Evolutionary conservation across 2,888 invertebrate genomes (phyloP).

Genomic region (Epistrophe eligans): DNA sequence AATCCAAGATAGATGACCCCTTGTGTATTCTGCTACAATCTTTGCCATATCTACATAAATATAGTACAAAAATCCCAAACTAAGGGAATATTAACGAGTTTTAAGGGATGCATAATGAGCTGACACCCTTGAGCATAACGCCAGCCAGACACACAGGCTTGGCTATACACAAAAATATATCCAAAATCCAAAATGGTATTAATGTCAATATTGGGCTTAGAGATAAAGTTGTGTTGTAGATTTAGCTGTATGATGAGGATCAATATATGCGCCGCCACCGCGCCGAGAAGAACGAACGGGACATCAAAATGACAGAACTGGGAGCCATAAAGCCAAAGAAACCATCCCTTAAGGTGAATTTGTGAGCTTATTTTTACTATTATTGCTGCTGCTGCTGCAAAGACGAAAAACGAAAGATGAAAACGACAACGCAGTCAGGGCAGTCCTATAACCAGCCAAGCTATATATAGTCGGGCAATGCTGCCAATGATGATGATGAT

Average conservation of each 20-base stretch:
- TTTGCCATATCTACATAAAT: not conserved
- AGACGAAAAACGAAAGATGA: conserved; percentile 5
- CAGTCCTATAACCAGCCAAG: not conserved
- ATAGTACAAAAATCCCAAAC: conserved; percentile 23
- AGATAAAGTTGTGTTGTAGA: conserved; percentile 19
- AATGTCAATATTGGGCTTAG: conserved; percentile 63
- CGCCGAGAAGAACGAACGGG: not conserved
- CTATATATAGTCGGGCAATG: not conserved
- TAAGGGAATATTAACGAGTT: conserved; percentile 71
- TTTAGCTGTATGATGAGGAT: conserved; percentile 9
- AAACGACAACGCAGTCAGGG: conserved; percentile 25
- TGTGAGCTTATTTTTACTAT: conserved; percentile 40
- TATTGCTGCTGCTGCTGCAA: conserved; percentile 43
- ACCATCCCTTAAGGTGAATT: conserved; percentile 55
- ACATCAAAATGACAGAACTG: conserved; percentile 51
- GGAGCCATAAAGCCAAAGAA: conserved; percentile 62
- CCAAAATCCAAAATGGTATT: conserved; percentile 41
- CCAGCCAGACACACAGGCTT: conserved; percentile 3
- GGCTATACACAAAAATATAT: conserved; percentile 4
- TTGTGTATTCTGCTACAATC: conserved; percentile 17
- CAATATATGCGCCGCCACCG: not conserved
- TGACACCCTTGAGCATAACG: conserved; percentile 20
- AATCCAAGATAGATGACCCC: conserved; percentile 31
- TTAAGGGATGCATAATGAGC: conserved; percentile 61
- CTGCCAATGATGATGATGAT: conserved; percentile 35